A percentile compares a stretch with the other conserved stretches of the same genome.
Evolutionary conservation across 2,888 invertebrate species (phyloP).

Genomic region (Chymomyza amoena): DNA sequence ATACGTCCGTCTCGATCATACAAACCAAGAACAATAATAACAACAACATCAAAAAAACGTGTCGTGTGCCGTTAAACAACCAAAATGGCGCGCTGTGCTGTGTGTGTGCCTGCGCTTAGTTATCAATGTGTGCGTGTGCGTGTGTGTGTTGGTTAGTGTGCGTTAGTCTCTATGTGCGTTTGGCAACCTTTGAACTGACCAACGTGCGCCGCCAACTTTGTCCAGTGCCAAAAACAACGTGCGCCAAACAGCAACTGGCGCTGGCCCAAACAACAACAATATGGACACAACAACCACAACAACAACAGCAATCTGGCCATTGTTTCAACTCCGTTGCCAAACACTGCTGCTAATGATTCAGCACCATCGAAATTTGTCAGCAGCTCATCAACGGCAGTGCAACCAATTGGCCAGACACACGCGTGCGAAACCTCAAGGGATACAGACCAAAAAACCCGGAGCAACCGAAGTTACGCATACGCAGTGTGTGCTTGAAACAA

Average conservation of each 20-base stretch:
- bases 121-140: conserved; percentile 27
- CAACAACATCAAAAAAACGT: conserved; percentile 29
- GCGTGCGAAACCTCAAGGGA: conserved; percentile 60
- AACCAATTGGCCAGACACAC: conserved; percentile 42
- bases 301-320: conserved; percentile 12
- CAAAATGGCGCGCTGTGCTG: conserved; percentile 49
- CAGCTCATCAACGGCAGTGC: conserved; percentile 20
- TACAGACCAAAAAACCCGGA: conserved; percentile 30
- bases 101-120: conserved; percentile 22
- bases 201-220: conserved; percentile 58
- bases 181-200: conserved; percentile 51
- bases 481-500: conserved; percentile 23
- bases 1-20: conserved; percentile 78
- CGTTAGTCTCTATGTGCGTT: conserved; percentile 23
- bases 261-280: conserved; percentile 37
- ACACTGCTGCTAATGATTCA: conserved; percentile 61
- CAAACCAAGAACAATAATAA: conserved; percentile 62
- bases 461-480: conserved; percentile 37
- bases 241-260: conserved; percentile 51
- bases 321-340: conserved; percentile 10
- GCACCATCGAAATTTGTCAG: conserved; percentile 33
- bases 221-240: conserved; percentile 49
- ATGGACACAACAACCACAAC: conserved; percentile 15
- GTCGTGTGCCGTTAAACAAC: conserved; percentile 43
- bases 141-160: conserved; percentile 25